Evolutionary conservation across 2,888 invertebrate species (phyloP), one percentile per base, ranked within the genome.

Genomic region (Furcula furcula): DNA sequence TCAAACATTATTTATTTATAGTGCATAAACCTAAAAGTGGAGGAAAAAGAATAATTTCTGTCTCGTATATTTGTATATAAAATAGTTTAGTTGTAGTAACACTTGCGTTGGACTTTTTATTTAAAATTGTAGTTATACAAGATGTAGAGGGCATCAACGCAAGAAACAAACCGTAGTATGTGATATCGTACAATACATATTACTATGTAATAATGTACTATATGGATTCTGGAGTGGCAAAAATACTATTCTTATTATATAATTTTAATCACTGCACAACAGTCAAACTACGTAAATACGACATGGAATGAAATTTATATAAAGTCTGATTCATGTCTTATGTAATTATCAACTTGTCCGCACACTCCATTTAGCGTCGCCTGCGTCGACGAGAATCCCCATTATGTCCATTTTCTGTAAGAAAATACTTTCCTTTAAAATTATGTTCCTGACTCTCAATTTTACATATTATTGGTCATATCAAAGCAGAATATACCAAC

Each of bases 401-500:
- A 57, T 88, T 88, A 65, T 77, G 57, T 57, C 87, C 88, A 48
- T 88, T 88, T 69, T 86, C 88, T 88, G 86, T 40, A 85, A 87
- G 66, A 69, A 66, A 60, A 68, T 60, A 45, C n/a, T n/a, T n/a
- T n/a, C n/a, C n/a, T n/a, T n/a, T n/a, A n/a, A n/a, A n/a, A n/a
- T n/a, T n/a, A n/a, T n/a, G n/a, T n/a, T n/a, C n/a, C n/a, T n/a
- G n/a, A n/a, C n/a, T n/a, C n/a, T n/a, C n/a, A n/a, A n/a, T n/a
- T n/a, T n/a, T n/a, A n/a, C n/a, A n/a, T n/a, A n/a, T n/a, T n/a
- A n/a, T n/a, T 46, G 25, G 40, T 36, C 36, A 44, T 34, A 41
- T 37, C 37, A 57, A 46, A 40, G 31, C 45, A 43, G 33, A 45
- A 57, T 40, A 55, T 59, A 45, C 37, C 49, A 57, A 50, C 46